phyloP scores from a whole-genome alignment of 1,140 invertebrate species.

The Paraescarpia echinospica region DNA sequence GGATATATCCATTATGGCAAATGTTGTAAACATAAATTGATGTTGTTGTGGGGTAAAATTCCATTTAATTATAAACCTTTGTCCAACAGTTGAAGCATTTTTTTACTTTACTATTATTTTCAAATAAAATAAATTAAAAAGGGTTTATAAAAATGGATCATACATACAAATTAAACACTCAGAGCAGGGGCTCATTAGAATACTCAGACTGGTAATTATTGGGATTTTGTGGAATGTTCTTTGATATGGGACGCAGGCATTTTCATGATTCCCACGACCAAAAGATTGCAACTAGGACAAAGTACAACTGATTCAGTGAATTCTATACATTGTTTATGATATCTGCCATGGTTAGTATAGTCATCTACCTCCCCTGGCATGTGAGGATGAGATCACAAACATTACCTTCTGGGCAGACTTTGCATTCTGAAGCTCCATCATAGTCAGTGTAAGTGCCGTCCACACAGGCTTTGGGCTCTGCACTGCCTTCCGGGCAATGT shows the following conservation, averaged over 20 bases:
- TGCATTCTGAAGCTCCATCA: constrained; percentile 35
- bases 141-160: no score
- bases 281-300: background rate
- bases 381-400: background rate
- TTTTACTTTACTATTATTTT: no score
- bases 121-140: no score
- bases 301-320: background rate
- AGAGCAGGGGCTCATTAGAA: no score
- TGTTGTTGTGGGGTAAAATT: background rate
- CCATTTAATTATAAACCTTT: background rate
- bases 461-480: constrained; percentile 39
- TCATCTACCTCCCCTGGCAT: background rate
- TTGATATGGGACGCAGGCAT: no score
- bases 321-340: background rate
- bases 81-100: no score
- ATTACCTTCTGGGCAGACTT: constrained; percentile 48
- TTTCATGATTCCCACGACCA: no score
- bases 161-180: no score
- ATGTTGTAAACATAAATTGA: background rate
- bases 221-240: no score
- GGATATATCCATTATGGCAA: background rate
- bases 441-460: constrained; percentile 42
- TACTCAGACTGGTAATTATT: no score
- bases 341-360: no score
- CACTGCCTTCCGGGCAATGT: constrained; percentile 44